Base-by-base conservation (phyloP, 2,797 vertebrate genomes). In the Crax fasciolata region DNA sequence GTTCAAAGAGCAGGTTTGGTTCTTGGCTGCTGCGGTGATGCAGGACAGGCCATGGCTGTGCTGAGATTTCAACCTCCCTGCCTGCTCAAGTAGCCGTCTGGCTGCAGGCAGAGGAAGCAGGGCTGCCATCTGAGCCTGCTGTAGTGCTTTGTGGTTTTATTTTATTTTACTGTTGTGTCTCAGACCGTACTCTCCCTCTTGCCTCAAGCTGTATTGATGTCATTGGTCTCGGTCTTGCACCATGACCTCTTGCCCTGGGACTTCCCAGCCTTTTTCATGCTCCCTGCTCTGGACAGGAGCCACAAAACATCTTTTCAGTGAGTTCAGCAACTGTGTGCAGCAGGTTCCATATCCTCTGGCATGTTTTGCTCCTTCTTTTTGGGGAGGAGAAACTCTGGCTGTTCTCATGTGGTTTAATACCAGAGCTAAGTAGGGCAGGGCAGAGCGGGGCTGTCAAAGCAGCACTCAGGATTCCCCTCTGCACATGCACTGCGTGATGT, bases 221-320 rank as follows among this genome's bases (percentile, higher is more conserved):
- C 38, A 6, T 23, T 66, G 46, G 20, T 68, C 49, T 39, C 5
- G 0, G 6, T 58, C 66, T 41, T 55, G 25, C 0, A 0, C 14
- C 54, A 41, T 71, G 32, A 71, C 46, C 58, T 25, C 4, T 23
- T 68, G 58, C 55, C 39, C 48, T 35, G 79, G 55, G 48, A 23
- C 73, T 79, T 87, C 28, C 38, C 28, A 10, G 32, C 25, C 59
- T 51, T 58, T 32, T 81, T 80, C 35, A 19, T 0, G 0, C 0
- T 2, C 52, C 17, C 27, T 52, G 14, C 38, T 49, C 35, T 25
- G 51, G 30, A 10, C 51, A 80, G 44, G 57, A 30, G 46, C 55
- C 44, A 2, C 4, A 5, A 32, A 43, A 39, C 62, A 41, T 20
- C 27, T 70, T 52, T 6, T 2, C 62, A 54, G 39, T 27, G 58